Evolutionary conservation across 2,888 invertebrate genomes (phyloP).

Genomic region (Plagiodera versicolora): DNA sequence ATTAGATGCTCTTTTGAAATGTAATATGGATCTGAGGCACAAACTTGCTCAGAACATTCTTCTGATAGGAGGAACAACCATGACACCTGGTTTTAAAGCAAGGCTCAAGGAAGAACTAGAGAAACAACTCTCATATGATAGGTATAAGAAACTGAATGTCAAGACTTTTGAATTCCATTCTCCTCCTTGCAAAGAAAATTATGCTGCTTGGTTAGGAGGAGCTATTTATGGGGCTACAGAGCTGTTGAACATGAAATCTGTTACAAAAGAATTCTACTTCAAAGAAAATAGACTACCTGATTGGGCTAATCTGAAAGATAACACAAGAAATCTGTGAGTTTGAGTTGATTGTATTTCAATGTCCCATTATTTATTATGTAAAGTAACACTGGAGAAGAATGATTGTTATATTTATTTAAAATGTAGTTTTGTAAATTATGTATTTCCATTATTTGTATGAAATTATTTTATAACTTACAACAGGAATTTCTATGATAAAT

Average conservation of each 20-base stretch:
- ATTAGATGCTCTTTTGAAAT: constrained; percentile 78
- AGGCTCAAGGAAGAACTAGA: constrained; percentile 79
- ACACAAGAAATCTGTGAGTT: constrained; percentile 54
- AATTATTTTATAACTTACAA: no score
- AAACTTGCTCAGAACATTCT: constrained; percentile 81
- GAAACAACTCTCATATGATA: constrained; percentile 64
- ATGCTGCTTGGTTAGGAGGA: constrained; percentile 85
- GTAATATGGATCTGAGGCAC: constrained; percentile 80
- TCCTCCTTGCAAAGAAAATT: constrained; percentile 79
- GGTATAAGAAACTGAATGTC: constrained; percentile 64
- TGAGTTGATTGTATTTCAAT: no score
- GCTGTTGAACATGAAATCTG: constrained; percentile 68
- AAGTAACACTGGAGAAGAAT: no score
- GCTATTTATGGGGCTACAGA: constrained; percentile 79
- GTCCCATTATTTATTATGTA: no score
- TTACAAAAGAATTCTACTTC: constrained; percentile 75
- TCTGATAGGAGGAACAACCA: constrained; percentile 83
- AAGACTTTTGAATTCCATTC: constrained; percentile 78
- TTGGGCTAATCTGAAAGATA: constrained; percentile 74
- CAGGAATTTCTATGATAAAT: no score
- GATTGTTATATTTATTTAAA: no score
- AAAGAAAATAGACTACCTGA: constrained; percentile 74
- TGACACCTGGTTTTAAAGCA: constrained; percentile 80
- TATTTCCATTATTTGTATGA: no score
- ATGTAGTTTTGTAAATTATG: no score